Conservation (phyloP, 2,888 invertebrate genomes). For the Eulithis prunata region DNA sequence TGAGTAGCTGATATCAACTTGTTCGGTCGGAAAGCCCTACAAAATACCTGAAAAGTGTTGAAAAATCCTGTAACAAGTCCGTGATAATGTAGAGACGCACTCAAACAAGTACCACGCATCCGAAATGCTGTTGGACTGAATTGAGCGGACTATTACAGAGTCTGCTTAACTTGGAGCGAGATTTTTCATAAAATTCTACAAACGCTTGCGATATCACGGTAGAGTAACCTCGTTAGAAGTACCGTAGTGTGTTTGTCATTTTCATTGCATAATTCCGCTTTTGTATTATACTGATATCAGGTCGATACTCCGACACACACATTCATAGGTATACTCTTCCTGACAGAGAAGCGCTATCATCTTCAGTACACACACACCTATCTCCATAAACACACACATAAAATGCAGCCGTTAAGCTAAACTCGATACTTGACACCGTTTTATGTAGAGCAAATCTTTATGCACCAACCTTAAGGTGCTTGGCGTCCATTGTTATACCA, state of each 20-base stretch:
- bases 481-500: conserved; percentile 55
- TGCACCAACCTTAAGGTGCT: conserved; percentile 53
- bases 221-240: neutral
- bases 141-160: too few species aligned
- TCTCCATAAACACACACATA: conserved; percentile 31
- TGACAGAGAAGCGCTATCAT: conserved; percentile 1
- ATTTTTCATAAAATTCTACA: neutral
- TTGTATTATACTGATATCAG: neutral
- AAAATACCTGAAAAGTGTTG: too few species aligned
- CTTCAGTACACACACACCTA: conserved; percentile 13
- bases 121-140: too few species aligned
- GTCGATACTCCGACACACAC: neutral
- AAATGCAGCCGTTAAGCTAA: conserved; percentile 41
- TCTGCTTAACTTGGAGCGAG: too few species aligned
- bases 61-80: too few species aligned
- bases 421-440: conserved; percentile 42
- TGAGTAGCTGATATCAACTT: too few species aligned
- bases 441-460: conserved; percentile 41
- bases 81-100: too few species aligned
- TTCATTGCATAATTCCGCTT: neutral
- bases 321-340: neutral
- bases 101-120: too few species aligned
- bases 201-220: neutral
- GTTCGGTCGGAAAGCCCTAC: too few species aligned
- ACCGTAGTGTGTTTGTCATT: neutral